These are phyloP conservation scores for Megathymus violae DNA, from an alignment of 1,140 invertebrate species.

Conservation along the genomic window DNA sequence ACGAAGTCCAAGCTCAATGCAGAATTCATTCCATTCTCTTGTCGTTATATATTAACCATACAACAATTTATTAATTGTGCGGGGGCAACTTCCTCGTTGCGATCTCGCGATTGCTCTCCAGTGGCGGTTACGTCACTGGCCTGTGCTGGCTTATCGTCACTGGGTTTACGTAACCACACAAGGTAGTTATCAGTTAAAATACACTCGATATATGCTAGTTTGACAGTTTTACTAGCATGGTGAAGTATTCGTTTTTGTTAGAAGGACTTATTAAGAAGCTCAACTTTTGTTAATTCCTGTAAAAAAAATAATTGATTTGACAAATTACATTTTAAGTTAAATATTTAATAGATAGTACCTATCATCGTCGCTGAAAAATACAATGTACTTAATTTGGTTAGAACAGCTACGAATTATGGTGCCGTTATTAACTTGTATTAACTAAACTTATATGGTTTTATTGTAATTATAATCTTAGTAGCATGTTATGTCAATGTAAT, in stretches of 20 bases:
- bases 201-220: background rate
- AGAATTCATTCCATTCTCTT: conserved; percentile 18
- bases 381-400: no score
- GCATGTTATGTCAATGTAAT: no score
- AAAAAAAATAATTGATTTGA: no score
- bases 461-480: background rate
- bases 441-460: background rate
- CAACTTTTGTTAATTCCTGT: no score
- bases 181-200: conserved; percentile 11
- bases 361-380: no score
- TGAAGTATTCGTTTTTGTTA: background rate
- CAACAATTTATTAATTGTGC: conserved; percentile 40
- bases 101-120: conserved; percentile 33
- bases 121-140: conserved; percentile 30
- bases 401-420: no score
- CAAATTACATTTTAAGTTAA: no score
- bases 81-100: conserved; percentile 37
- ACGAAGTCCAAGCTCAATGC: conserved; percentile 4
- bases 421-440: background rate
- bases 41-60: conserved; percentile 31
- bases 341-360: no score
- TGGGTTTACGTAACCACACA: conserved; percentile 21
- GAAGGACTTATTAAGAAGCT: no score
- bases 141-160: conserved; percentile 17
- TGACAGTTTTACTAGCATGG: background rate